Conservation (phyloP, 1,140 invertebrate genomes). For the Diorhabda elongata region DNA sequence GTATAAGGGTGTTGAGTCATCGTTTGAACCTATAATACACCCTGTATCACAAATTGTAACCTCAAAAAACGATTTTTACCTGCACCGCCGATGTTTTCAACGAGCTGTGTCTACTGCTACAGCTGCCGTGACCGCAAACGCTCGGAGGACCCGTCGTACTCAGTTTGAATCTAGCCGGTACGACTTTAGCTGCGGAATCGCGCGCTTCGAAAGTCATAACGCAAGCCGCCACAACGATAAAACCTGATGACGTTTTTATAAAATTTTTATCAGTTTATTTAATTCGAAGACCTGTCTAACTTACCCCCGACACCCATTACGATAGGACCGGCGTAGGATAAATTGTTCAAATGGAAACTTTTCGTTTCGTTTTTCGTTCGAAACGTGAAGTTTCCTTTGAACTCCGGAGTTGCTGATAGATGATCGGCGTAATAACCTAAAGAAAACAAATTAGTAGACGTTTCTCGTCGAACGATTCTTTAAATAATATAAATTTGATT, state of each 20-base stretch:
- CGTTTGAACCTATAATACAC: conserved; percentile 25
- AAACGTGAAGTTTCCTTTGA: conserved; percentile 71
- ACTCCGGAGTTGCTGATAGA: conserved; percentile 68
- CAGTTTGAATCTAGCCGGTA: conserved; percentile 68
- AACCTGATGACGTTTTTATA: conserved; percentile 54
- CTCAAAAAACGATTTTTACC: conserved; percentile 35
- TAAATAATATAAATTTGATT: no score
- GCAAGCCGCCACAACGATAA: conserved; percentile 87
- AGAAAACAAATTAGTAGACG: conserved; percentile 16
- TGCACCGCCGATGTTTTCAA: conserved; percentile 43
- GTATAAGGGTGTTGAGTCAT: conserved; percentile 35
- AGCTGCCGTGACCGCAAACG: conserved; percentile 21
- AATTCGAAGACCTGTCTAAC: conserved; percentile 17
- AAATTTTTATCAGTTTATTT: background rate
- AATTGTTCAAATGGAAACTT: conserved; percentile 82
- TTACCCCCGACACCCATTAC: conserved; percentile 89
- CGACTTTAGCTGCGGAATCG: conserved; percentile 82
- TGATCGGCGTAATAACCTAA: conserved; percentile 80
- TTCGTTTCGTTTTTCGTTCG: conserved; percentile 73
- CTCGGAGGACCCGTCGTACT: conserved; percentile 47
- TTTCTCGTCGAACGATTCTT: no score
- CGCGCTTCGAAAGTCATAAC: conserved; percentile 93
- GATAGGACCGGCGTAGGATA: conserved; percentile 87
- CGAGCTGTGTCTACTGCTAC: conserved; percentile 33
- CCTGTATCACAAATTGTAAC: conserved; percentile 25